Evolutionary conservation across 2,113 vertebrate species (phyloP), one percentile per base, ranked within the genome.

Genomic region (human): DNA sequence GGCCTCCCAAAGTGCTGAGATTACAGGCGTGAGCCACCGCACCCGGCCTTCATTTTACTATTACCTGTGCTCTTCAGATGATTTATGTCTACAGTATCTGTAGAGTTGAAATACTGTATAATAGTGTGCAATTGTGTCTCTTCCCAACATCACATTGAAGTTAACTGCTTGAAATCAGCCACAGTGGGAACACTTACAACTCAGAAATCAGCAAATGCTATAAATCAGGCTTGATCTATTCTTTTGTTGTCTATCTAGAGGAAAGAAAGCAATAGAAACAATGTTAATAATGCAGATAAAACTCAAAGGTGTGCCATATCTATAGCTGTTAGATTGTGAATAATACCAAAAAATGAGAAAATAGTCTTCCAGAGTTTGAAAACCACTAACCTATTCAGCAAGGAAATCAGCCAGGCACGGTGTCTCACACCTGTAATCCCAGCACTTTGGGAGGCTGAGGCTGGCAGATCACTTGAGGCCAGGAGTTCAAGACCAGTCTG

Each of bases 311-410:
- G 48, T n/a, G 75, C 35, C 48, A 40, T 40, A n/a, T 48, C 59
- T 66, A n/a, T 79, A 70, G 59, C 59, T 76, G 30, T 82, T 80
- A 48, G 50, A 57, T 3, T 66, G 14, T 88, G 72, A 96, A 88
- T 55, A 84, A 76, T 16, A 75, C 13, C 32, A 66, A 83, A 78
- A 59, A 43, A 83, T 23, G 72, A 90, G 80, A 40, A 76, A 75
- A 40, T 17, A 16, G 68, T 59, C 38, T 83, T n/a, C 22, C 59
- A n/a, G 27, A 48, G 38, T 95, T 94, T 78, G 50, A 91, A 94
- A 98, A 64, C 5, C 43, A 84, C 40, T 76, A 76, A 66, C 43
- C 30, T 88, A 70, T 50, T 95, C 23, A 90, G 32, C 76, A 94
- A 91, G 95, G 68, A 92, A 64, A 64, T 30, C 1, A 2, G 27